Evolutionary conservation across 2,113 vertebrate genomes (phyloP).

Genomic region (Lagopus leucura): DNA sequence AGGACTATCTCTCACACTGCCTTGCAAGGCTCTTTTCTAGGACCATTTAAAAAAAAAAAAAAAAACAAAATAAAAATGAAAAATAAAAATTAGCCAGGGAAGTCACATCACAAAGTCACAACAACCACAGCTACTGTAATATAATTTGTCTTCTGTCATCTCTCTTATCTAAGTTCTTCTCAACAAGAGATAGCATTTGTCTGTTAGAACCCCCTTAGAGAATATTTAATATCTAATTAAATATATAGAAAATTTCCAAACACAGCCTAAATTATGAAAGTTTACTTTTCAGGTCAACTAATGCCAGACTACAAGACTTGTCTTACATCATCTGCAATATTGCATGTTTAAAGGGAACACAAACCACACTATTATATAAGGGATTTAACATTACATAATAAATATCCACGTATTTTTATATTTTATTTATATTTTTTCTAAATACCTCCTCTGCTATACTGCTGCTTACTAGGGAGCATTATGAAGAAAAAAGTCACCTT

Average conservation of each 20-base stretch:
- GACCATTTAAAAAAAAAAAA: background rate
- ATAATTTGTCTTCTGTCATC: background rate
- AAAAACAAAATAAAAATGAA: background rate
- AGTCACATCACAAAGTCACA: background rate
- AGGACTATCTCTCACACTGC: background rate
- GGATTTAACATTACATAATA: background rate
- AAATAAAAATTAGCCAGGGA: background rate
- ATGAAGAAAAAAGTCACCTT: background rate
- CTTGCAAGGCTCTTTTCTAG: background rate
- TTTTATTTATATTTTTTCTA: too few relatives aligned
- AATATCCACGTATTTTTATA: background rate
- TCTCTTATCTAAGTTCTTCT: background rate
- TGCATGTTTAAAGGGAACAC: background rate
- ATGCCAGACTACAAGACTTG: background rate
- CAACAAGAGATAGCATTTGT: background rate
- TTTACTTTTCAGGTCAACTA: background rate
- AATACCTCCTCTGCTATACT: background rate
- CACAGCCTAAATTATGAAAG: background rate
- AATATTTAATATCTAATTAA: background rate
- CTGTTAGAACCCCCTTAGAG: background rate
- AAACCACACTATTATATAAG: background rate
- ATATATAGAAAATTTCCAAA: background rate
- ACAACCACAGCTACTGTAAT: background rate
- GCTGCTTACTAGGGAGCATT: background rate
- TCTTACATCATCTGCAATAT: background rate